phyloP scores from a whole-genome alignment of 2,113 vertebrate species.

The Stegostoma tigrinum region DNA sequence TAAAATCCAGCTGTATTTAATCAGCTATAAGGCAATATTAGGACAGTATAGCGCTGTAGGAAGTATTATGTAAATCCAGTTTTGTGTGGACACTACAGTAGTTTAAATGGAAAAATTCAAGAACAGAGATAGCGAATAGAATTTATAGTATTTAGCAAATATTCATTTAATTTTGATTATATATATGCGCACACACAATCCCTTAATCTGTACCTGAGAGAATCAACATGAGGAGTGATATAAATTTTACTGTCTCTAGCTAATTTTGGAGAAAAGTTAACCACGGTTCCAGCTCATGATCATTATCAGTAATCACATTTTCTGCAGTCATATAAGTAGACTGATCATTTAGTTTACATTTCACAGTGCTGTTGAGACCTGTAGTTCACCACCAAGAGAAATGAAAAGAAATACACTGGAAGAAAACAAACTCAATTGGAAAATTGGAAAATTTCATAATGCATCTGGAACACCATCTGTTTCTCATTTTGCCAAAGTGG shows the following conservation, averaged over 20 bases:
- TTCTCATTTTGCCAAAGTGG: neutral
- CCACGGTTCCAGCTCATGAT: neutral
- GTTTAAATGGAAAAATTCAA: neutral
- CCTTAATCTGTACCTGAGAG: neutral
- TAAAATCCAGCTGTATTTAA: neutral
- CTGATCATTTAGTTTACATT: neutral
- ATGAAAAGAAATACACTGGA: neutral
- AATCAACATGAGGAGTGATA: neutral
- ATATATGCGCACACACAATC: neutral
- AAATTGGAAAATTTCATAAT: constrained; percentile 13
- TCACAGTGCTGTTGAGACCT: neutral
- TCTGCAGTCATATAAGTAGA: neutral
- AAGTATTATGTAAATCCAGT: neutral
- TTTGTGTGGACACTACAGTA: neutral
- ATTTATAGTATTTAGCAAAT: neutral
- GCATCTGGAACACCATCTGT: constrained; percentile 4
- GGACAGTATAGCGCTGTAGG: neutral
- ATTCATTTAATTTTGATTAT: neutral
- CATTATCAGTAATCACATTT: neutral
- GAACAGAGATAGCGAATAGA: neutral
- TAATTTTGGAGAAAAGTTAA: neutral
- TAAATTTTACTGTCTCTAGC: neutral
- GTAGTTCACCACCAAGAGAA: neutral
- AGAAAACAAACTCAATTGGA: neutral
- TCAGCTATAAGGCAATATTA: neutral